phyloP scores from a whole-genome alignment of 2,888 invertebrate genomes.

The Epinotia demarniana region DNA sequence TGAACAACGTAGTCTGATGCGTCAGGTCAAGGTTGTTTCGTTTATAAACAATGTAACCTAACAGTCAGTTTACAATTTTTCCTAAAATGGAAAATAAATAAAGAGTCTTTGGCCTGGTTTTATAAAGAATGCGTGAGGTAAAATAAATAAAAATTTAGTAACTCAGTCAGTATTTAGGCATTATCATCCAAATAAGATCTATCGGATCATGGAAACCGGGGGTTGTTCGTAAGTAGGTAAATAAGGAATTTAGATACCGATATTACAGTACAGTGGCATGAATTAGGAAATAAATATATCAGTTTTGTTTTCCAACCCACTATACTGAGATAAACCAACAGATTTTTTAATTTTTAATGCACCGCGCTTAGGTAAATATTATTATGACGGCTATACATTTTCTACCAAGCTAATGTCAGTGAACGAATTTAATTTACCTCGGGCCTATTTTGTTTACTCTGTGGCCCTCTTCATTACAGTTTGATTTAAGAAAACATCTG shows the following conservation, averaged over 20 bases:
- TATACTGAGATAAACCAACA: constrained; percentile 22
- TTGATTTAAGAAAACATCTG: constrained; percentile 68
- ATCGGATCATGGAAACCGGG: no score
- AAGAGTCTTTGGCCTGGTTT: no score
- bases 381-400: constrained; percentile 43
- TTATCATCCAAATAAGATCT: no score
- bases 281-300: background rate
- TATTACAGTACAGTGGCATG: background rate
- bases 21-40: no score
- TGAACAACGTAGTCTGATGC: no score
- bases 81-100: no score
- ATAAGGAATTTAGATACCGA: background rate
- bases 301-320: constrained; percentile 8
- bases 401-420: constrained; percentile 54
- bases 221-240: background rate
- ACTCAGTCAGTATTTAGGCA: no score
- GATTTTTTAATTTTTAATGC: constrained; percentile 30
- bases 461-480: constrained; percentile 62
- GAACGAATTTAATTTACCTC: constrained; percentile 63
- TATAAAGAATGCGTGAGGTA: no score
- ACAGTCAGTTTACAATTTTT: no score
- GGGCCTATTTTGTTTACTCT: constrained; percentile 61
- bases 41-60: no score
- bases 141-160: no score
- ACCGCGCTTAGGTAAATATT: constrained; percentile 43